Base-by-base conservation (phyloP, 2,797 vertebrate genomes). In the Ceryle rudis region DNA sequence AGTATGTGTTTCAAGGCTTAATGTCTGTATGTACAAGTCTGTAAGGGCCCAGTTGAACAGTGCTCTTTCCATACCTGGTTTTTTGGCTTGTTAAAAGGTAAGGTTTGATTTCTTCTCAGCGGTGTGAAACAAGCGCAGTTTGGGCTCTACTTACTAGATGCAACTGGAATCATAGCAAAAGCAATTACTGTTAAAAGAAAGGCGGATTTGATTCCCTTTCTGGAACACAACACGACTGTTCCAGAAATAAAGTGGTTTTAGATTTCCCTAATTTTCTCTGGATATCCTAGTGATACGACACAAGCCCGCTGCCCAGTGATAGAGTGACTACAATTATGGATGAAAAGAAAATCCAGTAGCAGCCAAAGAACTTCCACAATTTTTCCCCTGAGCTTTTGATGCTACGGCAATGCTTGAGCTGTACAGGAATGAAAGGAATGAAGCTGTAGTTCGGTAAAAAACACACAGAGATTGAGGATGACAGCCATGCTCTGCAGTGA, bases 401-500 rank as follows among this genome's bases (percentile, higher is more conserved):
- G 51, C 20, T 85, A 2, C 0, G 3, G 41, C 29, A 42, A 9
- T 42, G 65, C 47, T 61, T 74, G 74, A 44, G 25, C 51, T 51
- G 2, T 44, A 11, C 15, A 57, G 51, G 29, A 69, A 26, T 25
- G 31, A 33, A 51, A 77, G 33, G 54, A 80, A 42, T 15, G 74
- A 62, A 67, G 58, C 15, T 79, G 58, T 35, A 46, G 62, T 57
- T 71, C 2, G 2, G 57, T 60, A 57, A 49, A 86, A 69, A 51
- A 6, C 26, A 55, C 5, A 0, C 29, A 47, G 51, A 46, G 54
- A 17, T 15, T 0, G 5, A 31, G 29, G 19, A 11, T 0, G 1
- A 19, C 21, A 61, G 39, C 41, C 29, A 9, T 42, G 57, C 61
- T 70, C 26, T 64, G 33, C 37, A 51, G 19, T 10, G 17, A 11